Percentiles rank a stretch among this genome's conserved stretches.
Conservation (phyloP, 2,113 vertebrate genomes). For the Monopterus albus region DNA sequence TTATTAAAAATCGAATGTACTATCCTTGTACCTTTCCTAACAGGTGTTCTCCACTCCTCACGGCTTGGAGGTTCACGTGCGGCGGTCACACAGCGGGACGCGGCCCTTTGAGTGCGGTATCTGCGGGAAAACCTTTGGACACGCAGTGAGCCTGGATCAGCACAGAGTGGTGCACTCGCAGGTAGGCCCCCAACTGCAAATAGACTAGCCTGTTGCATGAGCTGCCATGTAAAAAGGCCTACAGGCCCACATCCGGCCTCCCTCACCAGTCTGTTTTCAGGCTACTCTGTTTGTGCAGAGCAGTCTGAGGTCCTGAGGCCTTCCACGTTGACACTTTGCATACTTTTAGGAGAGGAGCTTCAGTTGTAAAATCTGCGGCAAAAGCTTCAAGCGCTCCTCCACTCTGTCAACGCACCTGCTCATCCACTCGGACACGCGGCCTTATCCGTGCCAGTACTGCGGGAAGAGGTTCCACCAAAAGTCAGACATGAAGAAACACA, state of each 20-base stretch:
- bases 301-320: neutral
- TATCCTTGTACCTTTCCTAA: conserved; percentile 20
- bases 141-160: conserved; percentile 95
- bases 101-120: conserved; percentile 93
- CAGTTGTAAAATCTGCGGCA: conserved; percentile 97
- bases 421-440: conserved; percentile 97
- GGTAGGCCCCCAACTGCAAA: conserved; percentile 70
- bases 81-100: conserved; percentile 93
- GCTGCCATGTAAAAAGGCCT: neutral
- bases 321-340: neutral
- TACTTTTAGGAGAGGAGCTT: conserved; percentile 90
- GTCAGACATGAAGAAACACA: conserved; percentile 99
- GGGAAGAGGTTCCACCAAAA: conserved; percentile 99
- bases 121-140: conserved; percentile 96
- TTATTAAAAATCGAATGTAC: no score
- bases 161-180: conserved; percentile 93
- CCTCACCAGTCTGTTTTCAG: neutral
- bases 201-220: neutral
- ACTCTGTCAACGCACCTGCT: conserved; percentile 96
- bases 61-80: conserved; percentile 93
- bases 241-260: neutral
- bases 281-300: neutral
- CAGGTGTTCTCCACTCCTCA: conserved; percentile 95
- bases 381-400: conserved; percentile 97
- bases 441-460: conserved; percentile 98